Base-by-base conservation (phyloP, 2,797 vertebrate species). In the Champsocephalus gunnari region DNA sequence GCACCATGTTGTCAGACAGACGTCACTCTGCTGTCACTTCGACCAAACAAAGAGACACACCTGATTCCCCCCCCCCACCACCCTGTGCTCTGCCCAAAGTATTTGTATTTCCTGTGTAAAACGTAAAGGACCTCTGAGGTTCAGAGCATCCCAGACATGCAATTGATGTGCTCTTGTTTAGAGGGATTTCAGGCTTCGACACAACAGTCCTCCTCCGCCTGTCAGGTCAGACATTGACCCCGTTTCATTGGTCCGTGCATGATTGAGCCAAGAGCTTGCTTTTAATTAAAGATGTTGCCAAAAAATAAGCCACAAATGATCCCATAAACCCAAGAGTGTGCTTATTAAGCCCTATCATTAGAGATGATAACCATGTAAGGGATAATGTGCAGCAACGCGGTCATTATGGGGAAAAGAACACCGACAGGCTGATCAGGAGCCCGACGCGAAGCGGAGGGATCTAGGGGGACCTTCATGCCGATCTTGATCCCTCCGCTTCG, bases 1-100 rank as follows among this genome's bases (percentile, higher is more conserved):
- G 34, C 76, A 50, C 71, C 71, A 13, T 24, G 44, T 41, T 75
- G 77, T 66, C 63, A 51, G 67, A 62, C 73, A 28, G 9, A 75
- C 5, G 72, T 73, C 88, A 82, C 54, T 86, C 81, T 55, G 54
- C 76, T 75, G 83, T 44, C 81, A 81, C 71, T 72, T 11, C 19
- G 59, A 75, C 66, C 60, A 21, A 64, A 66, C 61, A 66, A 45
- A 59, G 24, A 56, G 55, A 74, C 66, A 14, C 55, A 47, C 28
- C 60, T 44, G 67, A 57, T 48, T n/a, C n/a, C 44, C n/a, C 55
- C 28, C 24, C 41, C 10, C 32, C 45, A 24, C 32, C 55, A 34
- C 2, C 14, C 12, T 32, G n/a, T 0, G 10, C 41, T 3, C 19
- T 61, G 10, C 45, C 49, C 45, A 19, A 2, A 21, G 50, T 3